These are phyloP conservation scores for Syritta pipiens DNA, from an alignment of 2,888 invertebrate species.

Conservation along the genomic window DNA sequence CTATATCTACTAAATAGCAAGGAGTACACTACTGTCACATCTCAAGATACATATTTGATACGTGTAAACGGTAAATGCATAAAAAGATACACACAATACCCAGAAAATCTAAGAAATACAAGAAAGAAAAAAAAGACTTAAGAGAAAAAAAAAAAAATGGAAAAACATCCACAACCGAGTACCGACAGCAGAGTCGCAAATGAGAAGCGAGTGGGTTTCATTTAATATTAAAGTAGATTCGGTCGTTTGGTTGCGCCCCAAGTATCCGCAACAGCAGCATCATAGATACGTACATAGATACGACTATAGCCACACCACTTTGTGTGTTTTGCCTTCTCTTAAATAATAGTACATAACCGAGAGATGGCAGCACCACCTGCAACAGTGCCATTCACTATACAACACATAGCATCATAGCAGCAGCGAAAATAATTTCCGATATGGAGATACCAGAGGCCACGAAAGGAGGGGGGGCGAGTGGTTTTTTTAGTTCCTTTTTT, in stretches of 20 bases:
- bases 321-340: constrained; percentile 58
- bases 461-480: not conserved
- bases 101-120: constrained; percentile 31
- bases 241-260: constrained; percentile 62
- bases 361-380: constrained; percentile 67
- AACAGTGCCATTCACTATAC: constrained; percentile 52
- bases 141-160: constrained; percentile 11
- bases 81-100: constrained; percentile 50
- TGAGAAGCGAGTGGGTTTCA: constrained; percentile 65
- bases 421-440: constrained; percentile 63
- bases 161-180: constrained; percentile 37
- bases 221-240: constrained; percentile 68
- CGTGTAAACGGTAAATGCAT: constrained; percentile 52
- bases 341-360: constrained; percentile 59
- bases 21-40: constrained; percentile 22
- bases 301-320: constrained; percentile 28
- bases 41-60: constrained; percentile 43
- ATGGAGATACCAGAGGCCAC: constrained; percentile 45
- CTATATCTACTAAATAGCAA: constrained; percentile 11
- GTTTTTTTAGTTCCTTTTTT: constrained; percentile 20
- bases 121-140: constrained; percentile 10
- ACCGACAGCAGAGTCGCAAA: constrained; percentile 53
- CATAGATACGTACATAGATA: constrained; percentile 20
- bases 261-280: constrained; percentile 53
- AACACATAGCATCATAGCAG: constrained; percentile 51